Percentiles rank a stretch among this genome's conserved stretches.
These are phyloP conservation scores for Diplodus sargus DNA, from an alignment of 2,797 vertebrate genomes.

Conservation along the genomic window DNA sequence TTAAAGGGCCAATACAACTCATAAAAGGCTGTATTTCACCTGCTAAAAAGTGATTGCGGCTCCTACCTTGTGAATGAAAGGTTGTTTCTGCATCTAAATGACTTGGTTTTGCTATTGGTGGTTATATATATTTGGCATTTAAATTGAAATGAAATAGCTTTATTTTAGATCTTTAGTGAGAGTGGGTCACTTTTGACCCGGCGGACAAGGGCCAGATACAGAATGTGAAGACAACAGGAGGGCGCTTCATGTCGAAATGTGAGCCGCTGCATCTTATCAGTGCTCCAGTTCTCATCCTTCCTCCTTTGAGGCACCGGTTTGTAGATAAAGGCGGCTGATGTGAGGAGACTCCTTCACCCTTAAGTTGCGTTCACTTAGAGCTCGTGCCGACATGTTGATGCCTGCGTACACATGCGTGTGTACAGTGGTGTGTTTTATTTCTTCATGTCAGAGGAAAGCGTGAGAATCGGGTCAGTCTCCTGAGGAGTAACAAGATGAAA, in stretches of 20 bases:
- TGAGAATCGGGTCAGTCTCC: conserved; percentile 72
- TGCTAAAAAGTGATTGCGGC: no score
- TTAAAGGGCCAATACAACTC: no score
- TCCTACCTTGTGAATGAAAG: no score
- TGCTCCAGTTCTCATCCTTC: not conserved
- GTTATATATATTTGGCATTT: no score
- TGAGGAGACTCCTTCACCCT: not conserved
- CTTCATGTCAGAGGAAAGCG: conserved; percentile 58
- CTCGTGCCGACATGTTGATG: conserved; percentile 14
- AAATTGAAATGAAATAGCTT: no score
- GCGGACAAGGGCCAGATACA: no score
- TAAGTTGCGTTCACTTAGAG: not conserved
- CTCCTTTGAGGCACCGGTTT: not conserved
- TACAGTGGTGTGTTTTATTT: not conserved
- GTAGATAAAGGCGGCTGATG: not conserved
- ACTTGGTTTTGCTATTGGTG: no score
- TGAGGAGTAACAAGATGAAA: conserved; percentile 46
- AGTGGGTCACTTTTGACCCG: no score
- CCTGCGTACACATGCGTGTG: not conserved
- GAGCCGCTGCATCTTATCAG: not conserved
- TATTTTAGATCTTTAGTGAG: no score
- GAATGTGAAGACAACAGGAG: no score
- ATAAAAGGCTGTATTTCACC: no score
- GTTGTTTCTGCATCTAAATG: no score
- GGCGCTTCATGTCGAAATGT: not conserved